Evolutionary conservation across 2,888 invertebrate genomes (phyloP).

Genomic region (Oscheius sp.): DNA sequence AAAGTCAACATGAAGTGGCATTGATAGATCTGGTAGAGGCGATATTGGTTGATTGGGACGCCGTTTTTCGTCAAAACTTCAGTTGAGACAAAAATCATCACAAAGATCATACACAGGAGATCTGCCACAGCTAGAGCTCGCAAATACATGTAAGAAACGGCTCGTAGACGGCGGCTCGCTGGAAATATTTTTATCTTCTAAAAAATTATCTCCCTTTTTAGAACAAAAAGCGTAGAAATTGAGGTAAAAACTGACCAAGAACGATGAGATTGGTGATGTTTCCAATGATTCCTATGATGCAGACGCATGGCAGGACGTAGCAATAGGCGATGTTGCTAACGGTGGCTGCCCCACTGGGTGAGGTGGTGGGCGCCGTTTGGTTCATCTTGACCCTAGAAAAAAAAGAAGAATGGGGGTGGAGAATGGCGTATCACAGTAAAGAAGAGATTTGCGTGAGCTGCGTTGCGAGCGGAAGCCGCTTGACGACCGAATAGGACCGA

Average conservation of each 20-base stretch:
- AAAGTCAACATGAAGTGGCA: slow-evolving; percentile 67
- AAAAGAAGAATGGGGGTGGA: not conserved
- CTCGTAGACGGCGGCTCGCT: slow-evolving; percentile 64
- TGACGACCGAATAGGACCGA: slow-evolving; percentile 17
- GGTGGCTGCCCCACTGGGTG: slow-evolving; percentile 47
- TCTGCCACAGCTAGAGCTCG: slow-evolving; percentile 63
- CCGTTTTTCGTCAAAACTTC: slow-evolving; percentile 61
- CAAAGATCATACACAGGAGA: slow-evolving; percentile 69
- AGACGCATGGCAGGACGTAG: slow-evolving; percentile 69
- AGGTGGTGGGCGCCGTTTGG: slow-evolving; percentile 28
- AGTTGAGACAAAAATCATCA: slow-evolving; percentile 62
- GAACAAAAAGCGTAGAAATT: not conserved
- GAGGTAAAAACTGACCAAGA: slow-evolving; percentile 33
- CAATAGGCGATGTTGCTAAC: slow-evolving; percentile 65
- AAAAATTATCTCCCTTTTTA: not conserved
- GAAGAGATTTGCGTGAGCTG: slow-evolving; percentile 20
- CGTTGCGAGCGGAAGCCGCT: slow-evolving; percentile 27
- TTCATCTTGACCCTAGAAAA: slow-evolving; percentile 6
- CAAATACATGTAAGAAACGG: slow-evolving; percentile 68
- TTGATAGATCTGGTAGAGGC: slow-evolving; percentile 59
- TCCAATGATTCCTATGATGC: slow-evolving; percentile 55
- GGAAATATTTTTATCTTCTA: not conserved
- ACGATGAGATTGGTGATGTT: slow-evolving; percentile 68
- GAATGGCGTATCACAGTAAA: not conserved
- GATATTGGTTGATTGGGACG: slow-evolving; percentile 51